Conservation (phyloP, 1,140 invertebrate species). For the Lamellibrachia luymesi region DNA sequence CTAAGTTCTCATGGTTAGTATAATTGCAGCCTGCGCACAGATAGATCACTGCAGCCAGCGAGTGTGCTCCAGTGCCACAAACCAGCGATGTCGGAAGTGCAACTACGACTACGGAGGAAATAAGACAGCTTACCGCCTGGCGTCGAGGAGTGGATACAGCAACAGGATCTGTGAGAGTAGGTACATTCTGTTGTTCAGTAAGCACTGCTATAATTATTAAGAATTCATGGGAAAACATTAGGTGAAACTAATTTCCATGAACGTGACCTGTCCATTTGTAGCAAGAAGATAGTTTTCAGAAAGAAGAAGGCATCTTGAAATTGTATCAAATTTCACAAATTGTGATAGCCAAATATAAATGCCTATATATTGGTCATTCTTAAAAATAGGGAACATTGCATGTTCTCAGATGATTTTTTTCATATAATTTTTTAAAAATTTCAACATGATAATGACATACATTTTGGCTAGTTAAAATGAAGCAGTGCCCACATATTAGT, state of each 20-base stretch:
- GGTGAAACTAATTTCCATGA: no score
- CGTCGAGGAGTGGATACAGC: neutral
- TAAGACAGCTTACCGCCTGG: conserved; percentile 6
- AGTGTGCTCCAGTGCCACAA: neutral
- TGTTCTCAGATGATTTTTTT: neutral
- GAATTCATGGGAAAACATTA: neutral
- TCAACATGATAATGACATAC: no score
- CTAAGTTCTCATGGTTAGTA: no score
- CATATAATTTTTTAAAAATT: neutral
- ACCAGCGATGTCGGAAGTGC: conserved; percentile 11
- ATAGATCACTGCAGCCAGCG: neutral
- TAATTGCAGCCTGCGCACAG: neutral
- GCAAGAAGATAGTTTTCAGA: no score
- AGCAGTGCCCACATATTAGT: no score
- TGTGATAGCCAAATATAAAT: neutral
- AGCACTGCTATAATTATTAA: neutral
- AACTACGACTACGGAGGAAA: neutral
- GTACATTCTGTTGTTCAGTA: neutral
- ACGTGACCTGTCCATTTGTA: no score
- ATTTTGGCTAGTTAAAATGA: no score
- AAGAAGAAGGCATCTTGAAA: no score
- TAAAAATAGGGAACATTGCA: no score
- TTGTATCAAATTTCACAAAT: neutral
- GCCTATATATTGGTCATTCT: no score
- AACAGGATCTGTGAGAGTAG: conserved; percentile 9